Evolutionary conservation across 1,140 invertebrate species (phyloP), one percentile per base, ranked within the genome.

Genomic region (Pemphigus obesinymphae): DNA sequence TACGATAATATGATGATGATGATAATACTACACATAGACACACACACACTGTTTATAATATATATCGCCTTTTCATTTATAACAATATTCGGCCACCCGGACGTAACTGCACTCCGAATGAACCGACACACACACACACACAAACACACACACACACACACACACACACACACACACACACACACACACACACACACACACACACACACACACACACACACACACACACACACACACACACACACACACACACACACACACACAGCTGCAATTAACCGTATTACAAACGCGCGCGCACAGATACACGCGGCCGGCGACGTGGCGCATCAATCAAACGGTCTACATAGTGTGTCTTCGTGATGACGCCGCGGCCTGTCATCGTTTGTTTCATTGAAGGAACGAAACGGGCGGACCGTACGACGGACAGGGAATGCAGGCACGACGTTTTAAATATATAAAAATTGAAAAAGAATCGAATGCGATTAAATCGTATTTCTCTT

Each of bases 301-400:
- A 58, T 23, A 55, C n/a, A 23, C n/a, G 23, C n/a, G n/a, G 43
- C 1, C 8, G 31, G 37, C 66, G 3, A 43, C 31, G 37, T 76
- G 50, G 73, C 55, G 76, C 76, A 80, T 80, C 76, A 80, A 80
- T 80, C 76, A 80, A 80, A 80, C 34, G 23, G 23, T n/a, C n/a
- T n/a, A 2, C 37, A 10, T 15, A 20, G 55, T 29, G 43, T n/a
- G 34, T 43, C 76, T n/a, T n/a, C n/a, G n/a, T 40, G 55, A 80
- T 29, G 55, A 80, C 55, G 55, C 26, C 45, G 68, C 55, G 23
- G 55, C 37, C 76, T 80, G 76, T 80, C 76, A 80, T 80, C 76
- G 76, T 80, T 80, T 80, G 76, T 80, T 80, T 80, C 76, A 20
- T 73, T 31, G 70, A 50, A 48, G 45, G 45, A 70, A 23, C 15